phyloP scores from a whole-genome alignment of 2,113 vertebrate species.

The Rattus rattus region DNA sequence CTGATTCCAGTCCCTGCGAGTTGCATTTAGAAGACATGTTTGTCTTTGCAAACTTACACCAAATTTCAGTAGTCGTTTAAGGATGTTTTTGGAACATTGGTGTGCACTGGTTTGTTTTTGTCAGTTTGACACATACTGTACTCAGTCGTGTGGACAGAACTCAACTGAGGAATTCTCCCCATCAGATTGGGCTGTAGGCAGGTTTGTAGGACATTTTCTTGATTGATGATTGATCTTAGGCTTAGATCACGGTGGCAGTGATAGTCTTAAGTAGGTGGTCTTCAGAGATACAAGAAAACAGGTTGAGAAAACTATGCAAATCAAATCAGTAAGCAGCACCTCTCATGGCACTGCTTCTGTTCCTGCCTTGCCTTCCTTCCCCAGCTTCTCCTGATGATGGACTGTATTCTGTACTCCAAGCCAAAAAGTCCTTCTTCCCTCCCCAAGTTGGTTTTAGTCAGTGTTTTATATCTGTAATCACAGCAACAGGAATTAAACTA shows the following conservation, averaged over 20 bases:
- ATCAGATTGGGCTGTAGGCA: not conserved
- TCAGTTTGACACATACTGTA: no score
- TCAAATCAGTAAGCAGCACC: not conserved
- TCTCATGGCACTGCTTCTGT: not conserved
- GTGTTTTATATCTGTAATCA: not conserved
- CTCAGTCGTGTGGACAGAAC: not conserved
- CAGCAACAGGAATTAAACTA: not conserved
- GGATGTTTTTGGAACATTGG: not conserved
- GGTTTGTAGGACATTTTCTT: not conserved
- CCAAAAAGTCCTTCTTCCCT: no score
- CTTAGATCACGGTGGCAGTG: not conserved
- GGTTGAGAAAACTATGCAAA: not conserved
- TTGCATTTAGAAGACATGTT: not conserved
- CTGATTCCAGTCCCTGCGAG: not conserved
- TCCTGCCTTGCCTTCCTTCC: not conserved
- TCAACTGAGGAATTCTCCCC: not conserved
- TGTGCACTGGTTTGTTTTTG: not conserved
- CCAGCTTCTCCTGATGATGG: not conserved
- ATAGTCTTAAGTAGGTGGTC: not conserved
- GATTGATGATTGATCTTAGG: not conserved
- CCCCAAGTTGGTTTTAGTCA: not conserved
- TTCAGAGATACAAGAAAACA: not conserved
- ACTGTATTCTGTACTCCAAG: not conserved
- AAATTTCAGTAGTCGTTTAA: not conserved
- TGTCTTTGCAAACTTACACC: no score